Base-by-base conservation (phyloP, 1,140 invertebrate genomes). In the Cherax destructor region DNA sequence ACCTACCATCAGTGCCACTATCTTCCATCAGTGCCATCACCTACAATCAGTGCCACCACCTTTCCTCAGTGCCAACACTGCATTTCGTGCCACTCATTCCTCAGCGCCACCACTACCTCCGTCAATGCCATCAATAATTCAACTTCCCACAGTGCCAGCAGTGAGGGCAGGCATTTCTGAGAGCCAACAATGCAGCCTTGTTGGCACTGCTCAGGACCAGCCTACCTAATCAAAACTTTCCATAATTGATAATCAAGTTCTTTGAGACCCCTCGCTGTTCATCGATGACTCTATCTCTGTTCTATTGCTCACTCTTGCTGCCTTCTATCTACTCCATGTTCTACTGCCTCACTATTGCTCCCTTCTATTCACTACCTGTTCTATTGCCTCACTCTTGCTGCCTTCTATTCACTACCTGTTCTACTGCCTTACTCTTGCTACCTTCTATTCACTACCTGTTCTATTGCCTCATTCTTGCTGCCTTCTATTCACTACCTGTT, bases 171-270 rank as follows among this genome's bases (percentile, higher is more conserved):
- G 56, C 56, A 59, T 1, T 0, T 59, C 56, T 10, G n/a, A 5
- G 47, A n/a, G 78, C 78, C 49, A 80, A 56, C 78, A 80, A 50
- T 56, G 49, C 52, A 50, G 47, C 47, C 78, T 80, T 13, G 78
- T 13, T 21, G 16, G 24, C 69, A 74, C 69, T 74, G 69, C 69
- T 74, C 69, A 56, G 52, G 9, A n/a, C 49, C 84, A n/a, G 50
- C 72, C 84, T 76, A 86, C 84, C 84, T 86, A 86, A 86, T 86
- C 84, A 86, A 86, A 86, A 86, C 84, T 86, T 86, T 86, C 84
- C 84, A 86, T 86, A 86, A 86, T 86, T 86, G 84, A 77, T 86
- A 86, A 86, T 76, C 49, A 50, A 52, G 84, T 86, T 86, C 84
- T 86, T 86, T 86, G 50, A 72, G 72, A 77, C 72, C 84, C 84